Evolutionary conservation across 2,113 vertebrate genomes (phyloP), one percentile per base, ranked within the genome.

Genomic region (Nerophis lumbriciformis): DNA sequence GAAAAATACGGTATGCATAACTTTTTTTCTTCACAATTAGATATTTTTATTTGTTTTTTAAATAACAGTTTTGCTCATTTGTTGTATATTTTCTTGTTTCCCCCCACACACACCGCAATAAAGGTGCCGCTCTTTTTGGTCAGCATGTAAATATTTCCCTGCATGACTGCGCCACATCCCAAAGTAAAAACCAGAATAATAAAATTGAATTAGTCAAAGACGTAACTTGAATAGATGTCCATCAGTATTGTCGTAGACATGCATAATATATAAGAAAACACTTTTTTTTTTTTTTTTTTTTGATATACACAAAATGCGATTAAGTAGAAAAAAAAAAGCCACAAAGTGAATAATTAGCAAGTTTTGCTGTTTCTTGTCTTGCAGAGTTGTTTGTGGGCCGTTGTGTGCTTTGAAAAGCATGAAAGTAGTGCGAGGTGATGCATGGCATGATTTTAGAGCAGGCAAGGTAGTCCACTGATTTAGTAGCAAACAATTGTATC

Each of bases 211-310:
- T 52, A 48, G 19, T 42, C 68, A 44, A 71, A 54, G 73, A 89
- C 88, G 89, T 92, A 89, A 91, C 89, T 80, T 69, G 68, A 71
- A 67, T 81, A 73, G 75, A 73, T 83, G 73, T 76, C 75, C 82
- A 87, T 83, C 90, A 89, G 90, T 90, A 89, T 92, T 90, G 88
- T 91, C 80, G 86, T 86, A 71, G 75, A 78, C 58, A 45, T 83
- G 73, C 67, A 52, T 69, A 76, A 61, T 79, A 67, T 65, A 66
- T 75, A 68, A 65, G 65, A 76, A 64, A 63, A 69, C 5, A 8
- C 5, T 47, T 63, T 50, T 75, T 48, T 28, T 71, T 72, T 59
- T 12, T 5, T 8, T 47, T 63, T 50, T 75, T 48, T 71, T 72
- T 59, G 10, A 49, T 57, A 7, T 68, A 68, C 73, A 68, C 73